Evolutionary conservation across 2,888 invertebrate genomes (phyloP), one percentile per base, ranked within the genome.

Genomic region (Odontomyia ornata): DNA sequence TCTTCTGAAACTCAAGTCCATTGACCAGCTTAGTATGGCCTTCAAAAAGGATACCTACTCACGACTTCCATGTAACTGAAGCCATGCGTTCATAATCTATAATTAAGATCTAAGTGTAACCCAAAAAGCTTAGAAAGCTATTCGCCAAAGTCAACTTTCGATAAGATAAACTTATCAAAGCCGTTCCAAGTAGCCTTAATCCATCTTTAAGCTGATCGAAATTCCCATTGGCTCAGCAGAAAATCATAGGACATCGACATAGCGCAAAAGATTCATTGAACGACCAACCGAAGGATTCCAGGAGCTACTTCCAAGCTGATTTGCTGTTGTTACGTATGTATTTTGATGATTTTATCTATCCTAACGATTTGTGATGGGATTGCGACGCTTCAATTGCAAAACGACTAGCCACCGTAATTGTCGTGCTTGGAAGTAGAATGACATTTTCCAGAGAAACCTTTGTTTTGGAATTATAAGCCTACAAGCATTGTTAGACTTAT

Each of bases 191-290:
- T 28, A 72, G 18, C 71, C 71, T 2, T 72, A 72, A 72, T 72
- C 71, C 56, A 7, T 72, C 71, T 23, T 72, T 56, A 72, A 72
- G 52, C 71, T n/a, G 27, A 72, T 72, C 71, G 25, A 72, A 56
- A 72, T 52, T 52, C 18, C 18, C 46, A 30, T 15, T 15, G 28
- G 30, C 30, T 64, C 30, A 64, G 57, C 28, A 64, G 3, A 9
- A 30, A 64, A 25, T 18, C 57, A 18, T 60, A 30, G 11, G 9
- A 64, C 9, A 9, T 5, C 36, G 36, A 36, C 9, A 36, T 36
- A 5, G 9, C 36, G 36, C 36, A 5, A 9, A 9, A 36, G 36
- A 5, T 36, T 9, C 36, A 36, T 36, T 36, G 36, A 36, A 36
- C 36, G 64, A 64, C 64, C 64, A 64, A 28, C 64, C n/a, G n/a